phyloP scores from a whole-genome alignment of 2,797 vertebrate genomes.

The Cirrhinus mrigala region DNA sequence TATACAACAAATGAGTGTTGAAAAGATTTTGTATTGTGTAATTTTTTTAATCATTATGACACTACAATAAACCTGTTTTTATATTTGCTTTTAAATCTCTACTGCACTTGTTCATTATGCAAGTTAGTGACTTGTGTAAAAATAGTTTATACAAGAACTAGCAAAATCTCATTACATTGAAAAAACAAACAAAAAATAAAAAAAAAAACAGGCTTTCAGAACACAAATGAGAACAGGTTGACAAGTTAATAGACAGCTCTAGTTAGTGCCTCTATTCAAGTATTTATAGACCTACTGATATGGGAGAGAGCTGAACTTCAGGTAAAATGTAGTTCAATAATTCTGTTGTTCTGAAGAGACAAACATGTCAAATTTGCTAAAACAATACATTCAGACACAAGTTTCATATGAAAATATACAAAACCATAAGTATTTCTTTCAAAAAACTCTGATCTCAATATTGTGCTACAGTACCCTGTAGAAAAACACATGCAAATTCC shows the following conservation, averaged over 20 bases:
- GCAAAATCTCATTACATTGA: neutral
- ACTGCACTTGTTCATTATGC: neutral
- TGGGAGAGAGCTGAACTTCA: neutral
- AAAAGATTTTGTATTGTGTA: conserved; percentile 64
- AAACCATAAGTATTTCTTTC: neutral
- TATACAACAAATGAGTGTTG: conserved; percentile 40
- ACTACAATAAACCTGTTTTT: conserved; percentile 77
- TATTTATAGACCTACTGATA: neutral
- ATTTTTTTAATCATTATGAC: conserved; percentile 79
- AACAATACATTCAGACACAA: neutral
- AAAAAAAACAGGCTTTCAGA: neutral
- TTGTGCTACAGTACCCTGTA: neutral
- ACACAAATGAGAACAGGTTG: neutral
- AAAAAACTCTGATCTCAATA: neutral
- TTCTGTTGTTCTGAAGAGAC: neutral
- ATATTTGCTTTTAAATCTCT: conserved; percentile 62
- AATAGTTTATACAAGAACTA: conserved; percentile 1
- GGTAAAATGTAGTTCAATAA: conserved; percentile 7
- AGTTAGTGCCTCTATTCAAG: conserved; percentile 23
- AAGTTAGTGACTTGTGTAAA: conserved; percentile 1
- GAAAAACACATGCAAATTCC: conserved; percentile 7
- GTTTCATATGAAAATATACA: neutral
- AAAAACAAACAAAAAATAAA: neutral
- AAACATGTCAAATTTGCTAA: neutral
- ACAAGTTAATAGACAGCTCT: neutral